These are phyloP conservation scores for Orthosia gothica DNA, from an alignment of 2,888 invertebrate species.

Conservation along the genomic window DNA sequence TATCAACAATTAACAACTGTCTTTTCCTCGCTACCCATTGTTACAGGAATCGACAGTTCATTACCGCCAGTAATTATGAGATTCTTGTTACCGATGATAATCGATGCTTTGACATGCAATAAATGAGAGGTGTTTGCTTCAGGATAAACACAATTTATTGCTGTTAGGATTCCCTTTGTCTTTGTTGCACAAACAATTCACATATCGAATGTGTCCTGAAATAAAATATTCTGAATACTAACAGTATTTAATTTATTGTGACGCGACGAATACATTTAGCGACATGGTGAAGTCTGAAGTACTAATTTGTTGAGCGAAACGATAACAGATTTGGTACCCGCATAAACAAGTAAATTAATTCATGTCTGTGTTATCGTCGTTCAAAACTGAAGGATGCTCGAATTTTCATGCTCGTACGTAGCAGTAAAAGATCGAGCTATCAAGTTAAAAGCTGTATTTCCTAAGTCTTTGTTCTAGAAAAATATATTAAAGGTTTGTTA, in stretches of 20 bases:
- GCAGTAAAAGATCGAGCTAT: too few species aligned
- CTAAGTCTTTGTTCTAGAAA: background rate
- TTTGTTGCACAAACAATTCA: background rate
- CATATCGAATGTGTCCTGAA: background rate
- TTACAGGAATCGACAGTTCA: conserved; percentile 20
- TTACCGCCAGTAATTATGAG: conserved; percentile 24
- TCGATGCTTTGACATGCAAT: conserved; percentile 27
- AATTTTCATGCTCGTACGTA: background rate
- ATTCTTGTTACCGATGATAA: conserved; percentile 14
- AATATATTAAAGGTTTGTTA: background rate
- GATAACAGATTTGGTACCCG: conserved; percentile 4
- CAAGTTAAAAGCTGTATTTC: too few species aligned
- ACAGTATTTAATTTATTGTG: background rate
- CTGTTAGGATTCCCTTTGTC: background rate
- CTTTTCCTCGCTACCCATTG: conserved; percentile 4
- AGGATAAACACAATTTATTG: background rate
- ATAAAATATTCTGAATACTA: conserved; percentile 1
- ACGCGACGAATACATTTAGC: background rate
- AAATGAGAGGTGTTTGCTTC: background rate
- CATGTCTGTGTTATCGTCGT: background rate
- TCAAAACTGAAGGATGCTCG: background rate
- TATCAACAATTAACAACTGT: background rate
- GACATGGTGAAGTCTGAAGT: background rate
- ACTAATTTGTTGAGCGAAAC: background rate
- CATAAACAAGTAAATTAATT: background rate